These are phyloP conservation scores for Tachina lurida DNA, from an alignment of 2,888 invertebrate species.

Conservation along the genomic window DNA sequence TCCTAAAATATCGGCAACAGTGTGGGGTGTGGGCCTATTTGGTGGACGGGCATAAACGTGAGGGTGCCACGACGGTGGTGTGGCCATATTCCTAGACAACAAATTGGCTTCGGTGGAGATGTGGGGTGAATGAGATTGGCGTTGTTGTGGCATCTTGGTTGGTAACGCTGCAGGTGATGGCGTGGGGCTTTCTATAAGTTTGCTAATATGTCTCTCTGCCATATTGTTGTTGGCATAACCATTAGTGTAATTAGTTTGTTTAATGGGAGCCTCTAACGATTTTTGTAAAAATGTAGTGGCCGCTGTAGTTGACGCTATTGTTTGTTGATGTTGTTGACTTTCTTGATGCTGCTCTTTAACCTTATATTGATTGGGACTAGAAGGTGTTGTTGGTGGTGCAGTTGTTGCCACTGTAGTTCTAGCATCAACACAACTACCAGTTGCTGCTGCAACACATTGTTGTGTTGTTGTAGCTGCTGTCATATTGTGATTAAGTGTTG, in stretches of 20 bases:
- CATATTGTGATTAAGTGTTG: slow-evolving; percentile 46
- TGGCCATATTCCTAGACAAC: slow-evolving; percentile 36
- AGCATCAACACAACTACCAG: slow-evolving; percentile 48
- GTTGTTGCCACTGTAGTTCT: slow-evolving; percentile 2
- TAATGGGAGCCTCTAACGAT: slow-evolving; percentile 76
- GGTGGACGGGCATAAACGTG: slow-evolving; percentile 94
- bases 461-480: slow-evolving; percentile 9
- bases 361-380: slow-evolving; percentile 48
- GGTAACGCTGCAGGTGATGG: slow-evolving; percentile 67
- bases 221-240: slow-evolving; percentile 46
- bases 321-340: slow-evolving; percentile 47
- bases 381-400: slow-evolving; percentile 69
- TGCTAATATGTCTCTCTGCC: slow-evolving; percentile 11
- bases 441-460: slow-evolving; percentile 49
- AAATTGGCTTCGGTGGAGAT: slow-evolving; percentile 53
- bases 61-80: slow-evolving; percentile 89
- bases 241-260: slow-evolving; percentile 61
- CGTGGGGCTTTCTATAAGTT: slow-evolving; percentile 54
- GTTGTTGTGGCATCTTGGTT: slow-evolving; percentile 69
- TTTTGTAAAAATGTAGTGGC: slow-evolving; percentile 78
- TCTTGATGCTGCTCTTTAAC: slow-evolving; percentile 77
- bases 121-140: slow-evolving; percentile 42
- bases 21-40: slow-evolving; percentile 92
- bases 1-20: slow-evolving; percentile 94
- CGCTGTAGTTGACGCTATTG: slow-evolving; percentile 65